Conservation (phyloP, 2,888 invertebrate genomes). For the Caenorhabditis japonica region DNA sequence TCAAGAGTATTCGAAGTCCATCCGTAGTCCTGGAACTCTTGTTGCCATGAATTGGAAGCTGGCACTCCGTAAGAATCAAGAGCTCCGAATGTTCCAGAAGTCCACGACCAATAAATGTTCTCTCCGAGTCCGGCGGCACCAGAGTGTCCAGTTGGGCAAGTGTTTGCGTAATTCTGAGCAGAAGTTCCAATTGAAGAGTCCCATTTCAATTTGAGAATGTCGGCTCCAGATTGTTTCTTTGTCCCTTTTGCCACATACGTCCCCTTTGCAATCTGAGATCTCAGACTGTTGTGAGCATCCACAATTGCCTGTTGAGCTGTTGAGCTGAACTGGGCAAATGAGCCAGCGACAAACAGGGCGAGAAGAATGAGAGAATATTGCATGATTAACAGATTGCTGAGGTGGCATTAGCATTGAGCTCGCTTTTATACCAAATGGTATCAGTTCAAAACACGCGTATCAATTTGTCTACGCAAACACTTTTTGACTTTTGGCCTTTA, state of each 20-base stretch:
- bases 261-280: conserved; percentile 19
- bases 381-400: no score
- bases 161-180: conserved; percentile 39
- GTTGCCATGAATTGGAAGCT: conserved; percentile 29
- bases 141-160: conserved; percentile 31
- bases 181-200: conserved; percentile 17
- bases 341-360: conserved; percentile 4
- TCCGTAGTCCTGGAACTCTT: conserved; percentile 46
- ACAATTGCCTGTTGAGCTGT: conserved; percentile 1
- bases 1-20: conserved; percentile 38
- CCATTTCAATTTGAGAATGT: conserved; percentile 24
- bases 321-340: conserved; percentile 17
- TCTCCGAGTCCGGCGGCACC: conserved; percentile 26
- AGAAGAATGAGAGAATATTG: conserved; percentile 6
- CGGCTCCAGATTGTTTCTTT: conserved; percentile 4
- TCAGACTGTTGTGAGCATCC: conserved; percentile 12
- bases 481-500: no score
- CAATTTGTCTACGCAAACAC: no score
- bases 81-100: conserved; percentile 6
- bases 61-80: conserved; percentile 21
- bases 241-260: conserved; percentile 25
- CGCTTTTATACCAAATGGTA: no score
- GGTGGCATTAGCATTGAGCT: no score
- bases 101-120: conserved; percentile 48
- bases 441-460: no score